Conservation (phyloP, 2,113 vertebrate species). For the Chaenocephalus aceratus region DNA sequence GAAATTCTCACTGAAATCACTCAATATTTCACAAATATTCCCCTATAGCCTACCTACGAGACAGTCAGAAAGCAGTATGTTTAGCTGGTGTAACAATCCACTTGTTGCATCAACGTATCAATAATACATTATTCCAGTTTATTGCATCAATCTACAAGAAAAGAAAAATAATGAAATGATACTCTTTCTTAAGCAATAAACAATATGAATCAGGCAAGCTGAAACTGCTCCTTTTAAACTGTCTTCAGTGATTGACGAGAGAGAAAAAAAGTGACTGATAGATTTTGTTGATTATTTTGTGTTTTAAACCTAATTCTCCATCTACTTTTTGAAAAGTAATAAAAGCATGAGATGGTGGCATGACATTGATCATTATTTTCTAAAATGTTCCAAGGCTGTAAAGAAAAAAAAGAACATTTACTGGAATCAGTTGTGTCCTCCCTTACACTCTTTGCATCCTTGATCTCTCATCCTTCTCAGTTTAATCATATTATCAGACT, state of each 20-base stretch:
- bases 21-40: constrained; percentile 17
- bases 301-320: not conserved
- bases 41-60: not conserved
- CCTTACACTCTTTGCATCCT: constrained; percentile 1
- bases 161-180: not conserved
- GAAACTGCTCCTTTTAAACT: not conserved
- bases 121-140: not conserved
- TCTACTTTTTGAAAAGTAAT: not conserved
- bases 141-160: not conserved
- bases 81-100: not conserved
- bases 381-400: not conserved
- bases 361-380: not conserved
- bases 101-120: constrained; percentile 17
- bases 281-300: not conserved
- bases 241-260: not conserved
- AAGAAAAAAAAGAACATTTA: not conserved
- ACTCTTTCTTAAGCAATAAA: not conserved
- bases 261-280: not conserved
- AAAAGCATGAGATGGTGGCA: not conserved
- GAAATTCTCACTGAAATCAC: not conserved
- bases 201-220: not conserved
- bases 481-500: constrained; percentile 21
- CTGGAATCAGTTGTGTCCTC: not conserved
- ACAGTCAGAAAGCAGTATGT: not conserved
- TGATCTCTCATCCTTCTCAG: constrained; percentile 14